Percentiles rank a stretch among this genome's conserved stretches.
Evolutionary conservation across 2,797 vertebrate genomes (phyloP).

Genomic region (Enteromius paludinosus): DNA sequence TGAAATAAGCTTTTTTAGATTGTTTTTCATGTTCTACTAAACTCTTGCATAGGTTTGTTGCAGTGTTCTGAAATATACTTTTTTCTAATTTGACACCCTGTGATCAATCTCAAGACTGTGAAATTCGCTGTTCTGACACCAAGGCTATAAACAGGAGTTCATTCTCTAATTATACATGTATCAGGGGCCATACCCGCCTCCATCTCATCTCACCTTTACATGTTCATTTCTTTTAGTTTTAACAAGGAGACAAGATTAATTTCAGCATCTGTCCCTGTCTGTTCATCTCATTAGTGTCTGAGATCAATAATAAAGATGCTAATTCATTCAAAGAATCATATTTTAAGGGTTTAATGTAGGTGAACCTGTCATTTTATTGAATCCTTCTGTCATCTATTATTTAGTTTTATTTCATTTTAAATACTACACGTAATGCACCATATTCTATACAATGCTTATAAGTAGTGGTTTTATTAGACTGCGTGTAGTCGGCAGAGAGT

Average conservation of each 20-base stretch:
- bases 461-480: not conserved
- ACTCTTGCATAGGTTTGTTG: not conserved
- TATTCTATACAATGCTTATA: not conserved
- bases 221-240: slow-evolving; percentile 2
- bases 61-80: slow-evolving; percentile 12
- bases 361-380: not conserved
- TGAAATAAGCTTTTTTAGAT: not conserved
- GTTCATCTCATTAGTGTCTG: not conserved
- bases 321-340: not conserved
- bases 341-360: not conserved
- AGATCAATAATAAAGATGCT: not conserved
- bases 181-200: slow-evolving; percentile 6
- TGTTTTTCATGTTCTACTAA: not conserved
- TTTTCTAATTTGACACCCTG: slow-evolving; percentile 26
- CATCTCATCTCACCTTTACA: slow-evolving; percentile 14
- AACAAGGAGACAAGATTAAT: not conserved
- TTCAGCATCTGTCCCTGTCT: not conserved
- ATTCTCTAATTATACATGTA: slow-evolving; percentile 38
- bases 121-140: slow-evolving; percentile 44
- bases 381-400: not conserved
- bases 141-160: slow-evolving; percentile 35
- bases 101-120: slow-evolving; percentile 34
- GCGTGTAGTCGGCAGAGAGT: no score
- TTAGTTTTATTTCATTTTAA: not conserved
- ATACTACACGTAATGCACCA: not conserved